Conservation (phyloP, 2,888 invertebrate species). For the Ferrisia virgata region DNA sequence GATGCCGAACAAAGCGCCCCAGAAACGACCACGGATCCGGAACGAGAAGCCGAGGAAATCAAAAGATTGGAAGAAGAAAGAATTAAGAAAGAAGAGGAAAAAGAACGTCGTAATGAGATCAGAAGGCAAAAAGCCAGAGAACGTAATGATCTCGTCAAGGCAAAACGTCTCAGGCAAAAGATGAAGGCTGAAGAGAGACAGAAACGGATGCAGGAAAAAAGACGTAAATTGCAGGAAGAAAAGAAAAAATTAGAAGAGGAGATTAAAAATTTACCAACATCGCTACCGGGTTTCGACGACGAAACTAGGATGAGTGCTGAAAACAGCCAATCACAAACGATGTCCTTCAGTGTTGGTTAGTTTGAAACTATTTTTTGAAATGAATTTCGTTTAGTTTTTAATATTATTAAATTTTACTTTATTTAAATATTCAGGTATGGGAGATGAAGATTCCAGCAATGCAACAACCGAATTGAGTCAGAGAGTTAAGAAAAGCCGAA, state of each 20-base stretch:
- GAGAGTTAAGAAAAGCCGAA: constrained; percentile 55
- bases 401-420: background rate
- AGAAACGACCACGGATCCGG: constrained; percentile 37
- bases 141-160: constrained; percentile 47
- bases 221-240: constrained; percentile 47
- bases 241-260: constrained; percentile 47
- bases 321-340: constrained; percentile 43
- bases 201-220: constrained; percentile 47
- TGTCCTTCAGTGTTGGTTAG: constrained; percentile 16
- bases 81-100: constrained; percentile 47
- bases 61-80: constrained; percentile 47
- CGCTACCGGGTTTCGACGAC: constrained; percentile 56
- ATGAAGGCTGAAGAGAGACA: constrained; percentile 48
- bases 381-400: background rate
- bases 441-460: constrained; percentile 47
- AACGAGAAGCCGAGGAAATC: constrained; percentile 46
- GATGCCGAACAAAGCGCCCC: background rate
- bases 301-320: constrained; percentile 59
- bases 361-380: background rate
- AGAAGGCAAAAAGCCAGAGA: constrained; percentile 46
- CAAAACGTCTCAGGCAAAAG: constrained; percentile 47
- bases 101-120: constrained; percentile 46
- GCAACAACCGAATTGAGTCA: constrained; percentile 44
- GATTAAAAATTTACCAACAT: constrained; percentile 48
- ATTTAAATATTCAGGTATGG: constrained; percentile 3